Evolutionary conservation across 2,113 vertebrate genomes (phyloP).

Genomic region (Phyllostomus discolor): DNA sequence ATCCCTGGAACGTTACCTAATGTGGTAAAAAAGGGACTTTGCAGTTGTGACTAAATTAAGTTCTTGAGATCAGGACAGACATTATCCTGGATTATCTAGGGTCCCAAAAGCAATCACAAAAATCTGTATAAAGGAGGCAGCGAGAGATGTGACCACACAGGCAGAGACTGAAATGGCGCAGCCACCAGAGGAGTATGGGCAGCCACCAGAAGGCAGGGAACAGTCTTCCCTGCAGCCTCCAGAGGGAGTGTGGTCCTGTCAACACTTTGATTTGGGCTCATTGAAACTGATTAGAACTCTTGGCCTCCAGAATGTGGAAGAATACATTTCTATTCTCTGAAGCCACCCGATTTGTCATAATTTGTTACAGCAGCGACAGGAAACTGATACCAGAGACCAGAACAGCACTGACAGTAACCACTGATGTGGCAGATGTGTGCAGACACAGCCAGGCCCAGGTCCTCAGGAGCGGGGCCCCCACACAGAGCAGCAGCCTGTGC

Average conservation of each 20-base stretch:
- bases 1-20: not conserved
- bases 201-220: too few species aligned
- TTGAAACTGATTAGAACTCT: not conserved
- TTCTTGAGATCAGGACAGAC: not conserved
- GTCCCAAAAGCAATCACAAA: not conserved
- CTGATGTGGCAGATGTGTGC: not conserved
- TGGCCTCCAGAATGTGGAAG: not conserved
- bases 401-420: not conserved
- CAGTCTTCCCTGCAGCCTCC: not conserved
- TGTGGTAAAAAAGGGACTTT: not conserved
- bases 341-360: too few species aligned
- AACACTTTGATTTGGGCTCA: not conserved
- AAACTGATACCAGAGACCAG: not conserved
- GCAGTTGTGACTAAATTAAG: not conserved
- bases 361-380: not conserved
- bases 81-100: not conserved
- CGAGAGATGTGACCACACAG: not conserved
- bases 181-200: not conserved
- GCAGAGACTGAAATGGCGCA: not conserved
- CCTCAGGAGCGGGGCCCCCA: too few species aligned
- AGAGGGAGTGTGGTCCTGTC: too few species aligned
- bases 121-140: not conserved
- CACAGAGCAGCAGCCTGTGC: fast-evolving
- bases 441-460: not conserved
- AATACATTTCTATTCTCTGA: not conserved